These are phyloP conservation scores for Emys orbicularis DNA, from an alignment of 2,797 vertebrate species.

Conservation along the genomic window DNA sequence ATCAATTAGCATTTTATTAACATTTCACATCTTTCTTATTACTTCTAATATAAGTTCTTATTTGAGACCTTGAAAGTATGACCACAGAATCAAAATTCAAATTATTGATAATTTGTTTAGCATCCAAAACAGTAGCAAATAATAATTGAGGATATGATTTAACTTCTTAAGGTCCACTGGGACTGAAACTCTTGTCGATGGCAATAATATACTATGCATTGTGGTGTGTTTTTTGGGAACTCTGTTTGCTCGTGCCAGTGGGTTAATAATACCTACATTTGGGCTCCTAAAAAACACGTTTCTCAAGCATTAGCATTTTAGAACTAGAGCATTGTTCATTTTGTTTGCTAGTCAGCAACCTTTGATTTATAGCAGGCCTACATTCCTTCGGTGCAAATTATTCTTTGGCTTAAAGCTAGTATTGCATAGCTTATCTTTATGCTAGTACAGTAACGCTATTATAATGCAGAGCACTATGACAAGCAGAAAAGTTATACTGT, in stretches of 20 bases:
- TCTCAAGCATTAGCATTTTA: constrained; percentile 35
- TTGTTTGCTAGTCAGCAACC: constrained; percentile 60
- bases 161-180: constrained; percentile 49
- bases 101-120: constrained; percentile 1
- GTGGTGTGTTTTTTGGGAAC: constrained; percentile 41
- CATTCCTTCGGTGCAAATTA: constrained; percentile 51
- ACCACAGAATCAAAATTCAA: not conserved
- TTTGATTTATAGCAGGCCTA: constrained; percentile 38
- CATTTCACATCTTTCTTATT: constrained; percentile 15
- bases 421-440: constrained; percentile 50
- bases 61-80: constrained; percentile 33
- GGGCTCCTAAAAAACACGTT: constrained; percentile 23
- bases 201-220: constrained; percentile 56
- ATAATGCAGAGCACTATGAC: not conserved
- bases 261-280: constrained; percentile 47
- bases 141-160: constrained; percentile 49
- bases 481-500: constrained; percentile 25
- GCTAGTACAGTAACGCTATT: not conserved
- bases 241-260: not conserved
- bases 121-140: constrained; percentile 20
- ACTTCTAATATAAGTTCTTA: not conserved
- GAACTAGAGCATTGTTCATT: constrained; percentile 57
- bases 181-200: constrained; percentile 62
- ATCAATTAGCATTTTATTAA: constrained; percentile 58
- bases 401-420: constrained; percentile 44